Percentiles rank a stretch among this genome's conserved stretches.
Conservation (phyloP, 2,113 vertebrate species). For the Anguilla japonica region DNA sequence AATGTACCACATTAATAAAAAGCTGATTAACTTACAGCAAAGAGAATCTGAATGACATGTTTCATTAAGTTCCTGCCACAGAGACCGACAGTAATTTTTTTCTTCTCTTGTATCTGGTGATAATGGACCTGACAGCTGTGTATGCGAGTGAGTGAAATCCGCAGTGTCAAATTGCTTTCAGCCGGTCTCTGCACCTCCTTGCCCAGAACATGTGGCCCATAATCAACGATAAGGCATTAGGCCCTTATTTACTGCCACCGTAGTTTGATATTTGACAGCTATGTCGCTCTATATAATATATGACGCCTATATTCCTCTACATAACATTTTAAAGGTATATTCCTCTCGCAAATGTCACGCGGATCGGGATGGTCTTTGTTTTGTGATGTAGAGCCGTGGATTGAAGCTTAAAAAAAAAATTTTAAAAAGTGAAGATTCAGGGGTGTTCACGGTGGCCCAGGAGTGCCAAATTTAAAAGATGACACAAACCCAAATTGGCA, state of each 20-base stretch:
- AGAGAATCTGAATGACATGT: constrained; percentile 41
- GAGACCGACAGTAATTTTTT: not conserved
- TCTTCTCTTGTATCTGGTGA: not conserved
- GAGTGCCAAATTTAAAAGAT: too few relatives aligned
- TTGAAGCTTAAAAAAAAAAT: too few relatives aligned
- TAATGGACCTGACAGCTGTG: not conserved
- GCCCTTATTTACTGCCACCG: not conserved
- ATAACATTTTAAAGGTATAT: too few relatives aligned
- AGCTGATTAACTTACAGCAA: constrained; percentile 61
- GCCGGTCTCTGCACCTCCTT: not conserved
- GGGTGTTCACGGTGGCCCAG: too few relatives aligned
- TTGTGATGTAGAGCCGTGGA: too few relatives aligned
- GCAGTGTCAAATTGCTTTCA: not conserved
- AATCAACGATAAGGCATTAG: not conserved
- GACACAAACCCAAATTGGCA: too few relatives aligned
- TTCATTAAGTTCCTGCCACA: constrained; percentile 45
- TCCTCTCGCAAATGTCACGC: too few relatives aligned
- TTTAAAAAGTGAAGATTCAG: too few relatives aligned
- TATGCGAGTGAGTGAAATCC: not conserved
- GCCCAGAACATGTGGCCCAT: not conserved
- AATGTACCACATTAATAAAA: constrained; percentile 62
- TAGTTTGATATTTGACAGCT: not conserved
- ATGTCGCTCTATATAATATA: not conserved
- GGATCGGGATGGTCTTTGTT: too few relatives aligned
- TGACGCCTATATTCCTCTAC: too few relatives aligned